Conservation (phyloP, 2,113 vertebrate genomes). For the Litocranius walleri region DNA sequence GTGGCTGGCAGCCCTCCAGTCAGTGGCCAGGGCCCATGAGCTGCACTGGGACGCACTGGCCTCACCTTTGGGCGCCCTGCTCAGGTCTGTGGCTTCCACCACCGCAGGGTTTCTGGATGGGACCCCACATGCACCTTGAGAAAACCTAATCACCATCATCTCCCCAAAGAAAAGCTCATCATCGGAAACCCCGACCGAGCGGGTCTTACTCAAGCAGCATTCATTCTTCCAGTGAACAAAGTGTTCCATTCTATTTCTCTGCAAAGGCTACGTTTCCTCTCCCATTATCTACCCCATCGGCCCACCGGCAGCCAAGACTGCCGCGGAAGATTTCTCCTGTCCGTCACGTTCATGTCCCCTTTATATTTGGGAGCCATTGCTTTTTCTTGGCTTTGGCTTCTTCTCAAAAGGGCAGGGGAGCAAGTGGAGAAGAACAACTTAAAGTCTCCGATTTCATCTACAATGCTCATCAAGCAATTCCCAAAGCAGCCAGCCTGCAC, state of each 20-base stretch:
- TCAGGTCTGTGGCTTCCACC: neutral
- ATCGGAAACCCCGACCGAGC: neutral
- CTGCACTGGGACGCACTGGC: fast-evolving
- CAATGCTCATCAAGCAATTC: neutral
- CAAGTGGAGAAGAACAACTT: neutral
- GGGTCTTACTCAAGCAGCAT: neutral
- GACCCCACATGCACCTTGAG: neutral
- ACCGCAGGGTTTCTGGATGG: neutral
- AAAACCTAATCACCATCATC: constrained; percentile 8
- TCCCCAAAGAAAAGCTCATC: neutral
- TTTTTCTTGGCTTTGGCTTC: neutral
- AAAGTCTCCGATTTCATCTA: neutral
- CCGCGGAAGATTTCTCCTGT: constrained; percentile 1
- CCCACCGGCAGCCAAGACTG: neutral
- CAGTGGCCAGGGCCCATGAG: neutral
- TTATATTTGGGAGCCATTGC: constrained; percentile 9
- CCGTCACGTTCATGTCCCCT: neutral
- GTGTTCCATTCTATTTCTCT: constrained; percentile 30
- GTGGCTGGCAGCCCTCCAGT: too few relatives aligned
- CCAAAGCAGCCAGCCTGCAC: neutral
- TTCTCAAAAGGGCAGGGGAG: constrained; percentile 14
- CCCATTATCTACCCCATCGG: constrained; percentile 55
- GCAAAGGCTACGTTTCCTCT: constrained; percentile 5
- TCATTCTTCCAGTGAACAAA: neutral
- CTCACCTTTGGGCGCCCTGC: neutral